Percentiles rank a stretch among this genome's conserved stretches.
phyloP scores from a whole-genome alignment of 2,113 vertebrate genomes.

The Glaucomys volans region DNA sequence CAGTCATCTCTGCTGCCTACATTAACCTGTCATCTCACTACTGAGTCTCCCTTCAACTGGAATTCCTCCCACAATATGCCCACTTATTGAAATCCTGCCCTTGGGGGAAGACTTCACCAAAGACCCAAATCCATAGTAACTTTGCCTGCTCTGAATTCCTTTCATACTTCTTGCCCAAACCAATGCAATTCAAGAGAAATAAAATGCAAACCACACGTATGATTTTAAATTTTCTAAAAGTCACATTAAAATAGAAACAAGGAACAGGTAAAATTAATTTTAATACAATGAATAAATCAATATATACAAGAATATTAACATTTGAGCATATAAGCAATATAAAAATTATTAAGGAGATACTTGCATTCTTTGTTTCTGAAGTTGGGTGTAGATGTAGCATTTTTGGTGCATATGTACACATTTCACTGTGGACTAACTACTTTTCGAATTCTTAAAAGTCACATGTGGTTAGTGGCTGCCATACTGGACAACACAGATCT shows the following conservation, averaged over 20 bases:
- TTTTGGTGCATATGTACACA: neutral
- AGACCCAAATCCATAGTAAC: neutral
- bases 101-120: neutral
- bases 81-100: neutral
- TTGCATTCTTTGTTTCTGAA: neutral
- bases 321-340: neutral
- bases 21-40: neutral
- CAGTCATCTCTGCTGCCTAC: neutral
- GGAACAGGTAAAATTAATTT: neutral
- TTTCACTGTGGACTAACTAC: neutral
- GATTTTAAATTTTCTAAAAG: neutral
- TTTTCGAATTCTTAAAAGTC: neutral
- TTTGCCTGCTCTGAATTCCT: slow-evolving; percentile 18
- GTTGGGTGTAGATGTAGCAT: neutral
- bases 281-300: neutral
- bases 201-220: neutral
- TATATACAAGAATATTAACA: neutral
- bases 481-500: neutral
- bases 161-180: neutral
- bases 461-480: neutral
- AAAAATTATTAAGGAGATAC: neutral
- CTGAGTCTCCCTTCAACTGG: neutral
- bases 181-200: neutral
- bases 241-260: neutral
- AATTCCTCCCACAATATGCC: neutral